phyloP scores from a whole-genome alignment of 2,797 vertebrate species.

The Remorina albescens region DNA sequence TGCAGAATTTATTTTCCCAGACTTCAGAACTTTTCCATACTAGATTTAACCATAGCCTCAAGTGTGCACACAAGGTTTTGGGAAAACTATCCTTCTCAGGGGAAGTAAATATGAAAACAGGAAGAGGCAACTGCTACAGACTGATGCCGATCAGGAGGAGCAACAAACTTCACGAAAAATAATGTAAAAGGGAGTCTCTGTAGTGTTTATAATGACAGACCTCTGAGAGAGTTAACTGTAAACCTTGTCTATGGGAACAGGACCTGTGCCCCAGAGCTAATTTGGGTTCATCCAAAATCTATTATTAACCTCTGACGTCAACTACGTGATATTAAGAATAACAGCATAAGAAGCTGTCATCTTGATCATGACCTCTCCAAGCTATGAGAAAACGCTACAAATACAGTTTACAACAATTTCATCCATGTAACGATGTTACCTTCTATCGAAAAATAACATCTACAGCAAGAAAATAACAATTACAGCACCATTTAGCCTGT shows the following conservation, averaged over 20 bases:
- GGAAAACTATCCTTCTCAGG: conserved; percentile 56
- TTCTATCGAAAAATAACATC: neutral
- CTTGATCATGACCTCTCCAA: conserved; percentile 5
- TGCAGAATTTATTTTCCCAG: conserved; percentile 8
- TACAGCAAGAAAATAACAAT: neutral
- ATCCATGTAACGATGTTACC: neutral
- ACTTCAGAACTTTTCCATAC: conserved; percentile 34
- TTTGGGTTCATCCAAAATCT: conserved; percentile 16
- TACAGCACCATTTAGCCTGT: neutral
- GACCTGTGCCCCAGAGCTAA: neutral
- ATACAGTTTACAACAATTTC: neutral
- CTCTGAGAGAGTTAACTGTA: neutral
- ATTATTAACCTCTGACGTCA: neutral
- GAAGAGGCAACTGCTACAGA: conserved; percentile 58
- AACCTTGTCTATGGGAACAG: neutral
- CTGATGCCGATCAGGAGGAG: conserved; percentile 32
- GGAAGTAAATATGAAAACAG: conserved; percentile 75
- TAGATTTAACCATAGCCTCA: conserved; percentile 29
- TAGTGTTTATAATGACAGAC: neutral
- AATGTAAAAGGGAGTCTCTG: conserved; percentile 9
- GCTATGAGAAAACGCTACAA: neutral
- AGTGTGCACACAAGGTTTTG: conserved; percentile 26
- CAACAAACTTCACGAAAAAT: conserved; percentile 11
- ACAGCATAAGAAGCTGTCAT: neutral
- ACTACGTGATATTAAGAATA: conserved; percentile 11